These are phyloP conservation scores for Ypsolopha sequella DNA, from an alignment of 2,888 invertebrate genomes.

Conservation along the genomic window DNA sequence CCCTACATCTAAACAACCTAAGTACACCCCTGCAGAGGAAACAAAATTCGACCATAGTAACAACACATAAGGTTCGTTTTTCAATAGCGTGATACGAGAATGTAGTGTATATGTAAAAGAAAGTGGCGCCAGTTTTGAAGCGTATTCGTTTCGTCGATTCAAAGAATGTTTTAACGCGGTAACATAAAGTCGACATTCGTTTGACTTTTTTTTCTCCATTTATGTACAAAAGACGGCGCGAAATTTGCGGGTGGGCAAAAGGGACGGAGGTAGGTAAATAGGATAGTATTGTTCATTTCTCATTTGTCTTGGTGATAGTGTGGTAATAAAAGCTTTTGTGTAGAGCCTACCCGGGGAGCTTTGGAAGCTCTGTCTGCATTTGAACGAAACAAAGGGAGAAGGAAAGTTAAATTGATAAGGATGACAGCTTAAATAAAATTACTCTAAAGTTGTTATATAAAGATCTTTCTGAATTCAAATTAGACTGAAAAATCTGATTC, in stretches of 20 bases:
- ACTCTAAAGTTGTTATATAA: too few species aligned
- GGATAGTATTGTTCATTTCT: slow-evolving; percentile 56
- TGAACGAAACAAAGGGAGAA: slow-evolving; percentile 10
- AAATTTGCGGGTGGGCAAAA: slow-evolving; percentile 42
- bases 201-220: slow-evolving; percentile 24
- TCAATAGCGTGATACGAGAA: slow-evolving; percentile 14
- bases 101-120: slow-evolving; percentile 51
- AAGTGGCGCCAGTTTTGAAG: slow-evolving; percentile 52
- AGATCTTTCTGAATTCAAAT: too few species aligned
- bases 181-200: slow-evolving; percentile 44
- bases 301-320: slow-evolving; percentile 63
- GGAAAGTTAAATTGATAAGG: slow-evolving; percentile 15
- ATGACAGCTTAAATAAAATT: too few species aligned
- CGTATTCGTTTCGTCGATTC: slow-evolving; percentile 18
- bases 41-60: slow-evolving; percentile 26
- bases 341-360: neutral
- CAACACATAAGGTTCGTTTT: slow-evolving; percentile 15
- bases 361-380: neutral
- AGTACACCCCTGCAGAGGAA: slow-evolving; percentile 19
- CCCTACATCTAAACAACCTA: slow-evolving; percentile 47
- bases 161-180: slow-evolving; percentile 14
- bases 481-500: too few species aligned
- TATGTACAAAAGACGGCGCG: slow-evolving; percentile 51
- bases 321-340: slow-evolving; percentile 52
- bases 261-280: slow-evolving; percentile 55